Base-by-base conservation (phyloP, 1,140 invertebrate species). In the Zaprionus camerounensis region DNA sequence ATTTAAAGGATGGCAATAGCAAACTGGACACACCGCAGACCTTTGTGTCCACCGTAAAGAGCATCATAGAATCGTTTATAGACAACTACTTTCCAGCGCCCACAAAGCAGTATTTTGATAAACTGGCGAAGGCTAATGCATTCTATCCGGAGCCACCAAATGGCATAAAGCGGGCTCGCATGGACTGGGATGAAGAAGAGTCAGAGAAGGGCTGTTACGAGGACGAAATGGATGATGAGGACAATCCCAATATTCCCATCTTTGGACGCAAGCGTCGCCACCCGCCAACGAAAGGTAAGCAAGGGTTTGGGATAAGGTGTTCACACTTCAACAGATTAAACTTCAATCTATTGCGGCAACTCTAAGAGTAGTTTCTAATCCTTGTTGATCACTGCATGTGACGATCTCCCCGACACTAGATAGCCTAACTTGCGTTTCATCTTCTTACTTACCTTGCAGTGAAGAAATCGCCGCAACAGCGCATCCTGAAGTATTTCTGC, bases 11-110 rank as follows among this genome's bases (percentile, higher is more conserved):
- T 57, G 96, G 97, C 90, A 98, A 99, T 76, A 98, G 98, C 7
- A 98, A 99, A 93, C 94, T 99, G 7, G 97, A 94, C 62, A 97
- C 99, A 93, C 31, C 9, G 1, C 2, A 34, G 9, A 11, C 9
- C 31, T 99, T 99, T 94, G 98, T 99, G 2, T 99, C 99, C 24
- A 99, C 99, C 6, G 97, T 98, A 26, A 99, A 99, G 96, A 98
- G 93, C 67, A 98, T 99, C 1, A 95, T 99, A 70, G 97, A 99
- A 92, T 96, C 97, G 0, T 93, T 99, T 46, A 97, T 99, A 0
- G 98, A 99, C 92, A 99, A 99, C 92, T 98, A 99, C 93, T 99
- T 99, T 92, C 98, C 98, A 12, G 98, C 98, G 1, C 97, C 98
- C 2, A 97, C 98, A 93, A 94, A 96, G 38, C 96, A 95, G 91